A percentile compares a stretch with the other conserved stretches of the same genome.
Evolutionary conservation across 2,113 vertebrate genomes (phyloP).

Genomic region (Murina feae): DNA sequence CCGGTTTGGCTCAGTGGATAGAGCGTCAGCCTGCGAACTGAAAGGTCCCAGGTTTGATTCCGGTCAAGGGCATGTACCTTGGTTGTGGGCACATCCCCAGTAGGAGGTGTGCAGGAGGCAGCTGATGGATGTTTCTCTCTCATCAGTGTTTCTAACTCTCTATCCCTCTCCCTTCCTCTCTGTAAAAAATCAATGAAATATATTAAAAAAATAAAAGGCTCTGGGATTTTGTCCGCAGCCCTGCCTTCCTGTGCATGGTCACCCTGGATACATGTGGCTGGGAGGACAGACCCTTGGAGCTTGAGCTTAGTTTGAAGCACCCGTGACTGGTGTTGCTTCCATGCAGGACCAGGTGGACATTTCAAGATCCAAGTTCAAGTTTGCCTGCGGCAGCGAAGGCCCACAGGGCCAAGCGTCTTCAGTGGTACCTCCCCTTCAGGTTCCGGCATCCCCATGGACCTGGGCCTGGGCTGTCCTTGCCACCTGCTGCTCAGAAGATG

Average conservation of each 20-base stretch:
- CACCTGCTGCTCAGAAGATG: not conserved
- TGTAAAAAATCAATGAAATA: too few species aligned
- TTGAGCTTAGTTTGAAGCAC: not conserved
- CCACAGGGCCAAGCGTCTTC: not conserved
- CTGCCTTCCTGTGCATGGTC: not conserved
- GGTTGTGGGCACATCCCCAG: too few species aligned
- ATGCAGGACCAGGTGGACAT: not conserved
- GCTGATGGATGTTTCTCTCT: too few species aligned
- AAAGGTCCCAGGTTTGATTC: too few species aligned
- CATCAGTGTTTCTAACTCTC: too few species aligned
- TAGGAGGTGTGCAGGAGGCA: too few species aligned
- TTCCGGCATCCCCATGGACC: not conserved
- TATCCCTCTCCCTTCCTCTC: too few species aligned
- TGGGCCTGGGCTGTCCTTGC: not conserved
- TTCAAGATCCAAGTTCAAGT: too few species aligned
- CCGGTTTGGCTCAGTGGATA: too few species aligned
- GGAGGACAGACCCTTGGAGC: not conserved
- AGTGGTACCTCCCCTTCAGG: not conserved
- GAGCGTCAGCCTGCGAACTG: too few species aligned
- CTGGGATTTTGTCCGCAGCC: not conserved
- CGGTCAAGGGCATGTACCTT: too few species aligned
- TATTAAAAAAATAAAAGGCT: not conserved
- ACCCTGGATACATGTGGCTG: not conserved
- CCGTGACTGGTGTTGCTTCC: not conserved
- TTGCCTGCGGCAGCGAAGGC: not conserved